Percentiles rank a stretch among this genome's conserved stretches.
phyloP scores from a whole-genome alignment of 2,113 vertebrate species.

The Hippocampus mohnikei region DNA sequence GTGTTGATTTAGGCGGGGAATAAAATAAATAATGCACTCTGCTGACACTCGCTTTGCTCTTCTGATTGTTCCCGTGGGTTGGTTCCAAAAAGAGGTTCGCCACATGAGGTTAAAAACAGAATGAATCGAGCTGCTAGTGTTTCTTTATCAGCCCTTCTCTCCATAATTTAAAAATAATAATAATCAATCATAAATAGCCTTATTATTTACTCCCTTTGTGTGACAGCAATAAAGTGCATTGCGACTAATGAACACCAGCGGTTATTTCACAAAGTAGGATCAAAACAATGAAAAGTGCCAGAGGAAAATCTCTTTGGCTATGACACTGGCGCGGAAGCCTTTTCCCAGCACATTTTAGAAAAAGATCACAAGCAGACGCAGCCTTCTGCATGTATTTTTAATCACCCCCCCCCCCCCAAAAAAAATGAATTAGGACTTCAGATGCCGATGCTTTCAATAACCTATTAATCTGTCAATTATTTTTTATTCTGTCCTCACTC shows the following conservation, averaged over 20 bases:
- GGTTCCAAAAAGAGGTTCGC: conserved; percentile 22
- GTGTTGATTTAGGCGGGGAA: conserved; percentile 42
- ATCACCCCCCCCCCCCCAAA: conserved; percentile 9
- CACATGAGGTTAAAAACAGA: conserved; percentile 31
- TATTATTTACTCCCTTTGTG: conserved; percentile 31
- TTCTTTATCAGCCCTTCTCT: conserved; percentile 21
- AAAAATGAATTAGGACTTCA: conserved; percentile 9
- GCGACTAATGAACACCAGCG: conserved; percentile 30
- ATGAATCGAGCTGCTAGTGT: conserved; percentile 30
- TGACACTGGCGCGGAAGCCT: conserved; percentile 31
- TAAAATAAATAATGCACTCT: conserved; percentile 50
- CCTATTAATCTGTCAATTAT: no score
- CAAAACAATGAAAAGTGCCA: conserved; percentile 40
- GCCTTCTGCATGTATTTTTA: conserved; percentile 24
- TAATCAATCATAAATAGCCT: conserved; percentile 12
- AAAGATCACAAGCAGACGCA: conserved; percentile 36
- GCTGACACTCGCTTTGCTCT: conserved; percentile 53
- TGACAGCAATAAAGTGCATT: conserved; percentile 28
- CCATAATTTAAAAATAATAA: conserved; percentile 1
- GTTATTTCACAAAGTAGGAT: conserved; percentile 39
- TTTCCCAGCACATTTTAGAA: conserved; percentile 51
- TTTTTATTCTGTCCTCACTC: no score
- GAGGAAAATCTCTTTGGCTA: conserved; percentile 37
- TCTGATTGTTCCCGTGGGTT: conserved; percentile 46
- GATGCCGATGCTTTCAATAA: no score